Conservation (phyloP, 92 coral and sea anemone species). For the Epizoanthus stellaris region DNA sequence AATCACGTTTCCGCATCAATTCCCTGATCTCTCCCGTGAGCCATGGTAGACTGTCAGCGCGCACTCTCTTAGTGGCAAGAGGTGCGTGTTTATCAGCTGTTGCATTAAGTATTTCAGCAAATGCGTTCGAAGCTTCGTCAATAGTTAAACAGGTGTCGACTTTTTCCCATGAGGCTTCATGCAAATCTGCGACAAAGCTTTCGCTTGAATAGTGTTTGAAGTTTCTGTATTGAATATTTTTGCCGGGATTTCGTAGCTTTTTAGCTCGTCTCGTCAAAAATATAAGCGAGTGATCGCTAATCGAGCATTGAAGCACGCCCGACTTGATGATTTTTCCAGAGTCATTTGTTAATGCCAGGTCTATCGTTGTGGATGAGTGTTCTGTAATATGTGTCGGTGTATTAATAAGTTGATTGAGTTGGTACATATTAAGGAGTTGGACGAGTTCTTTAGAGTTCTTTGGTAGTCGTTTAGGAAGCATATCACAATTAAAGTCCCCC, state of each 20-base stretch:
- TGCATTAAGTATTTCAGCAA: slow-evolving; percentile 34
- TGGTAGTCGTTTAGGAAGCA: slow-evolving; percentile 41
- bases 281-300: slow-evolving; percentile 59
- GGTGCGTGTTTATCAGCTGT: slow-evolving; percentile 53
- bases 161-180: slow-evolving; percentile 41
- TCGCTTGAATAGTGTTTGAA: slow-evolving; percentile 41
- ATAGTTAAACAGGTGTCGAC: slow-evolving; percentile 37
- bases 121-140: slow-evolving; percentile 37
- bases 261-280: slow-evolving; percentile 52
- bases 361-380: slow-evolving; percentile 38
- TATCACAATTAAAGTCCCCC: slow-evolving; percentile 51
- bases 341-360: slow-evolving; percentile 36
- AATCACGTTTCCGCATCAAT: slow-evolving; percentile 60
- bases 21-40: slow-evolving; percentile 55
- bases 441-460: slow-evolving; percentile 31
- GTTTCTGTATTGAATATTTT: slow-evolving; percentile 25
- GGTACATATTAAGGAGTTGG: slow-evolving; percentile 42
- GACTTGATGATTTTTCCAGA: slow-evolving; percentile 38
- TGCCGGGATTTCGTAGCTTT: slow-evolving; percentile 29
- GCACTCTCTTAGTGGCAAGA: slow-evolving; percentile 48
- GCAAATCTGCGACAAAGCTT: slow-evolving; percentile 39
- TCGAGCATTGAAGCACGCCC: slow-evolving; percentile 56
- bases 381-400: slow-evolving; percentile 45
- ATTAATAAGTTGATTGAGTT: slow-evolving; percentile 41
- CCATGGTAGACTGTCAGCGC: slow-evolving; percentile 64